These are phyloP conservation scores for Sesia apiformis DNA, from an alignment of 2,888 invertebrate species.

Conservation along the genomic window DNA sequence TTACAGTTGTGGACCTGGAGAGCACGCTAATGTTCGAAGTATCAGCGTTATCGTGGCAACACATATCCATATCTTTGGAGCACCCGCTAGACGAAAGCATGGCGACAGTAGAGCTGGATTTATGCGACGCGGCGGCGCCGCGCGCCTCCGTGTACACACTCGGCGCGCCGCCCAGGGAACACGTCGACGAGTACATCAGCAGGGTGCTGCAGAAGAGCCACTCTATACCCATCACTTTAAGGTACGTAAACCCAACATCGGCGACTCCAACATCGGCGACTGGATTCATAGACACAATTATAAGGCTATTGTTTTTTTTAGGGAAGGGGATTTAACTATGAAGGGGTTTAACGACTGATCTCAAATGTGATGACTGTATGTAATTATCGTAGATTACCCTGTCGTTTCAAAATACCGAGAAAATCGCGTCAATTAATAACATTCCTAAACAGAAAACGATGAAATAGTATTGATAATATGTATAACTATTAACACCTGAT, in stretches of 20 bases:
- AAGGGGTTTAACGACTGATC: no score
- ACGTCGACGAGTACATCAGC: constrained; percentile 63
- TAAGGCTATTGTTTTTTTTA: no score
- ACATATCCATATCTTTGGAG: constrained; percentile 92
- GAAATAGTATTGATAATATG: no score
- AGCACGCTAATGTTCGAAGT: constrained; percentile 93
- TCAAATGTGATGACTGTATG: no score
- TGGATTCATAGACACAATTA: no score
- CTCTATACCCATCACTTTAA: constrained; percentile 94
- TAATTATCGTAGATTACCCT: no score
- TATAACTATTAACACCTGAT: no score
- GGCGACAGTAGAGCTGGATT: constrained; percentile 92
- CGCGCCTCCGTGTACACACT: constrained; percentile 85
- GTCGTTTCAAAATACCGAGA: no score
- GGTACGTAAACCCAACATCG: constrained; percentile 54
- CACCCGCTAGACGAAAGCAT: constrained; percentile 94
- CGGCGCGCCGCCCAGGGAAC: constrained; percentile 51
- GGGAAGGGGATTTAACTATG: no score
- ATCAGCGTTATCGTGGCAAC: constrained; percentile 90
- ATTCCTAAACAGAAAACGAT: no score
- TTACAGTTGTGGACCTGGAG: constrained; percentile 75
- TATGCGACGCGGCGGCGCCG: constrained; percentile 85
- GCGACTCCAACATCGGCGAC: neutral
- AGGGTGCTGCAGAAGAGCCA: constrained; percentile 87
- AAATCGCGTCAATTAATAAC: no score